Conservation (phyloP, 2,797 vertebrate genomes). For the Karalla daura region DNA sequence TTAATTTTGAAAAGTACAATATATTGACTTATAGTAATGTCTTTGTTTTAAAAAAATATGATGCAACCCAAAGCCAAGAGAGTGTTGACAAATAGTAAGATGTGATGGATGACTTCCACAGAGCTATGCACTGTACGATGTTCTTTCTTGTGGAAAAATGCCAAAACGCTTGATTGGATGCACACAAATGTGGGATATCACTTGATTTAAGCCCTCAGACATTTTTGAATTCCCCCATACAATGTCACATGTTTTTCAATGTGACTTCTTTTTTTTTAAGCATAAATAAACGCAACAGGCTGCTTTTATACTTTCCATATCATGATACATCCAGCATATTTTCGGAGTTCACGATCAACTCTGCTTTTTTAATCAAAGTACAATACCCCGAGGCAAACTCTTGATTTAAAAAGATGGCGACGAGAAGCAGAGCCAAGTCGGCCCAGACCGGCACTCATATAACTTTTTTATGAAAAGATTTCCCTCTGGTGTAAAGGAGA, state of each 20-base stretch:
- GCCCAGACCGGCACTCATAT: slow-evolving; percentile 51
- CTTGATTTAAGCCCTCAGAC: slow-evolving; percentile 25
- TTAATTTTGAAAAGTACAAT: too few species aligned
- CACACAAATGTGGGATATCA: slow-evolving; percentile 38
- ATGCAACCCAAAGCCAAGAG: not conserved
- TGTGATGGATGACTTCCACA: too few species aligned
- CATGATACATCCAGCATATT: slow-evolving; percentile 63
- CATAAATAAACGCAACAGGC: slow-evolving; percentile 36
- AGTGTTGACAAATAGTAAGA: not conserved
- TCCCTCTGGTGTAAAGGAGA: slow-evolving; percentile 64
- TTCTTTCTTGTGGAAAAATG: slow-evolving; percentile 30
- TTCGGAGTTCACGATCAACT: slow-evolving; percentile 51
- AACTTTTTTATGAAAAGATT: slow-evolving; percentile 72
- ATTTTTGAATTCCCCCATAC: slow-evolving; percentile 3
- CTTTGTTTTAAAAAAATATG: not conserved
- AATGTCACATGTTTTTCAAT: slow-evolving; percentile 30
- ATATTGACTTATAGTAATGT: not conserved
- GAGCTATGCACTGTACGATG: slow-evolving; percentile 8
- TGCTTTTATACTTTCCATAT: slow-evolving; percentile 44
- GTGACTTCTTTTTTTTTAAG: slow-evolving; percentile 19
- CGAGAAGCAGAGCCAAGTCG: slow-evolving; percentile 53
- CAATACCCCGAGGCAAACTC: slow-evolving; percentile 53
- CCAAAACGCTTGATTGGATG: slow-evolving; percentile 16
- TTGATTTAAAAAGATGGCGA: slow-evolving; percentile 70
- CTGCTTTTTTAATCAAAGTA: slow-evolving; percentile 76